Evolutionary conservation across 2,888 invertebrate genomes (phyloP), one percentile per base, ranked within the genome.

Genomic region (Calephelis perditalis): DNA sequence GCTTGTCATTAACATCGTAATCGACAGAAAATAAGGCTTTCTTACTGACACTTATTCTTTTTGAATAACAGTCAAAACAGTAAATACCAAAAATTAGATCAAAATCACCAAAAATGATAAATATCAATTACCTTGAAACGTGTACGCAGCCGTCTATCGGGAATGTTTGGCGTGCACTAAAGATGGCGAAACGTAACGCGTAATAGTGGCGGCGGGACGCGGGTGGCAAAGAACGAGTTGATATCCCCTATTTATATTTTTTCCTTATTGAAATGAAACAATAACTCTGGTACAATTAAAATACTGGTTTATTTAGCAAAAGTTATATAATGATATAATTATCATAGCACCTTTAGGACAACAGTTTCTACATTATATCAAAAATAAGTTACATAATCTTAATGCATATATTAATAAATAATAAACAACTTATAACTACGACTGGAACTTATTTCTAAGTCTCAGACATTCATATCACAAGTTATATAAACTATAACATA

Each of bases 111-210:
- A 45, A 45, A 45, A 45, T 45, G 11, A 11, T 45, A 45, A 45
- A 45, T 45, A 15, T 15, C 15, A 15, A 15, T 46, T 46, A 57
- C 57, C 35, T 57, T 57, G 57, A 46, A 46, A 57, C 26, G 26
- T 26, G 45, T 11, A 11, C 46, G 35, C 57, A 46, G 26, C 57
- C 45, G 46, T 57, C 46, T 5, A 15, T 45, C 46, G 8, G 35
- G 57, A 57, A 26, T 57, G 45, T 57, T 57, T 35, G 35, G 46
- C 35, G 46, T 10, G 35, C 57, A 57, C 57, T 57, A 35, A 57
- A 57, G 57, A 57, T 57, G 46, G 57, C 57, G 36, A 12, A 57
- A 44, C 9, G 57, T 11, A 57, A 57, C 57, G 46, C 57, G 45
- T 59, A 54, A 44, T 54, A 12, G 54, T 11, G 44, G 35, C 45